Conservation (phyloP, 2,797 vertebrate genomes). For the Cyprinella venusta region DNA sequence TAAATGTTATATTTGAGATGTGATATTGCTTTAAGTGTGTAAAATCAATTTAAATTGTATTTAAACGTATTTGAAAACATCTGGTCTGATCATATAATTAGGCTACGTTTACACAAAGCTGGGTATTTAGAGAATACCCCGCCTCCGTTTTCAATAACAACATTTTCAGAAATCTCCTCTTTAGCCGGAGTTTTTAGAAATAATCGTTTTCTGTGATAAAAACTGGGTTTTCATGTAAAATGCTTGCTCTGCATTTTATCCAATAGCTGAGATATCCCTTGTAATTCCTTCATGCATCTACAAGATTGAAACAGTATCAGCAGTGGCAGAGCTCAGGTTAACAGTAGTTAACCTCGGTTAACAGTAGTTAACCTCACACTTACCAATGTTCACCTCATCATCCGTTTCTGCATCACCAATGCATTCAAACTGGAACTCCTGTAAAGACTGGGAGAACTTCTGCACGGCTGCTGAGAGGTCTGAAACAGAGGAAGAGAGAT, state of each 20-base stretch:
- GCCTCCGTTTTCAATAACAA: too few species aligned
- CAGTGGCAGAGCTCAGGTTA: background rate
- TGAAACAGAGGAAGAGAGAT: conserved; percentile 61
- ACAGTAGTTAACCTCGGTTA: background rate
- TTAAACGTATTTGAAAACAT: too few species aligned
- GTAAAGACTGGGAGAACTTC: conserved; percentile 94
- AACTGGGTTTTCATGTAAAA: too few species aligned
- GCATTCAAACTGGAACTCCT: conserved; percentile 97
- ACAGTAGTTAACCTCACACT: conserved; percentile 36
- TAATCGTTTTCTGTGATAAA: too few species aligned
- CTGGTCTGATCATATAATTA: too few species aligned
- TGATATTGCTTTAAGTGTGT: too few species aligned
- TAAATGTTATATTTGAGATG: too few species aligned
- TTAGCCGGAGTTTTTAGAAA: too few species aligned
- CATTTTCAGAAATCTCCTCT: too few species aligned
- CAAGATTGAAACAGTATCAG: background rate
- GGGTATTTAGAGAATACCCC: too few species aligned
- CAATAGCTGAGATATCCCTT: background rate
- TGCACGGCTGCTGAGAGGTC: conserved; percentile 93
- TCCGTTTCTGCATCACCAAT: conserved; percentile 98
- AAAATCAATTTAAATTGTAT: too few species aligned
- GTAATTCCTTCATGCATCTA: background rate
- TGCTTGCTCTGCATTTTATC: conserved; percentile 1
- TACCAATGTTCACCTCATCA: conserved; percentile 96
- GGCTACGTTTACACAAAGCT: too few species aligned